These are phyloP conservation scores for Hoplostethus mediterraneus DNA, from an alignment of 2,797 vertebrate species.

Conservation along the genomic window DNA sequence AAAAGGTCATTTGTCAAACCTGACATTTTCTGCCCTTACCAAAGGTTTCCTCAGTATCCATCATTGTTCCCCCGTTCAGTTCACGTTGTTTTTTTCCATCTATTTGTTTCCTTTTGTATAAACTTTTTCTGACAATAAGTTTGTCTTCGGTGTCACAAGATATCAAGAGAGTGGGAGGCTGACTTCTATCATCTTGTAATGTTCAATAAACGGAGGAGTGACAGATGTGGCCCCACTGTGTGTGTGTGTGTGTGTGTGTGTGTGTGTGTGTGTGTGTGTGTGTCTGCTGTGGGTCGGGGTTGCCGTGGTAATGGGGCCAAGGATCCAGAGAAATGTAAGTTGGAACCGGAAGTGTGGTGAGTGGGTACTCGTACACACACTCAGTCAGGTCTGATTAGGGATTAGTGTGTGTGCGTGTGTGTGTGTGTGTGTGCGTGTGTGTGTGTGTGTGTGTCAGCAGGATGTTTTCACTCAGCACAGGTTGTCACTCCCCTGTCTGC, in stretches of 20 bases:
- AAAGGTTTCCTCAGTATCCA: conserved; percentile 82
- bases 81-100: conserved; percentile 65
- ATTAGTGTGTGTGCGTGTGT: conserved; percentile 43
- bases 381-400: conserved; percentile 56
- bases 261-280: conserved; percentile 5
- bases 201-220: conserved; percentile 69
- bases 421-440: conserved; percentile 9
- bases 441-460: conserved; percentile 40
- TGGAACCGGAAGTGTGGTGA: conserved; percentile 56
- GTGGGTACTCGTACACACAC: conserved; percentile 39
- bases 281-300: conserved; percentile 41
- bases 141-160: conserved; percentile 68
- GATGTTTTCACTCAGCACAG: conserved; percentile 71
- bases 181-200: conserved; percentile 70
- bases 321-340: conserved; percentile 64
- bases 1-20: conserved; percentile 85
- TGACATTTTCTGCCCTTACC: conserved; percentile 85
- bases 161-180: conserved; percentile 53
- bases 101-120: conserved; percentile 77
- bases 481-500: conserved; percentile 68
- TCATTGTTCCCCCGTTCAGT: conserved; percentile 58
- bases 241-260: conserved; percentile 24
- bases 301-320: conserved; percentile 66
- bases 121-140: conserved; percentile 77
- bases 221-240: conserved; percentile 61